A percentile compares a stretch with the other conserved stretches of the same genome.
Evolutionary conservation across 2,113 vertebrate genomes (phyloP).

Genomic region (Tragelaphus buxtoni): DNA sequence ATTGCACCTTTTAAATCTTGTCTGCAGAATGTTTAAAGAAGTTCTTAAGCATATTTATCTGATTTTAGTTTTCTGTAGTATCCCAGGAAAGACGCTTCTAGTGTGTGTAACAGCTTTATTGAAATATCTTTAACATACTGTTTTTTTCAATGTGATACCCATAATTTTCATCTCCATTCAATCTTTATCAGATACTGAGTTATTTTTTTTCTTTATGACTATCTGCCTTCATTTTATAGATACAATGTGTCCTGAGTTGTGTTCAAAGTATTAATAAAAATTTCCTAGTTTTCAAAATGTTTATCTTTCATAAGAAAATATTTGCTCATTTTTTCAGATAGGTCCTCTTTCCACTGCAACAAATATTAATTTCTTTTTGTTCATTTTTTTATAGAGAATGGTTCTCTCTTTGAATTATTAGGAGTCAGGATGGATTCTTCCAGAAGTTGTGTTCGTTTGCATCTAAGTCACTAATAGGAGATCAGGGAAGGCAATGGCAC

Average conservation of each 20-base stretch:
- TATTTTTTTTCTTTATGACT: not conserved
- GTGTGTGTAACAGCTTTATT: not conserved
- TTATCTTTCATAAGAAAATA: not conserved
- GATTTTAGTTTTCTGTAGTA: not conserved
- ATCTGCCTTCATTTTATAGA: not conserved
- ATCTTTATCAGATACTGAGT: not conserved
- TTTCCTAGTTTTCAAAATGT: not conserved
- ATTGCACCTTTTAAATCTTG: not conserved
- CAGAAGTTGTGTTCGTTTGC: not conserved
- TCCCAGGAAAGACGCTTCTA: not conserved
- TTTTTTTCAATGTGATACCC: not conserved
- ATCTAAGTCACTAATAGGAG: not conserved
- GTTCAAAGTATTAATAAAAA: not conserved
- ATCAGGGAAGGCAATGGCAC: not conserved
- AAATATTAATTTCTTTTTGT: not conserved
- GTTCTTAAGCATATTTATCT: not conserved
- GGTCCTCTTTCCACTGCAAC: not conserved
- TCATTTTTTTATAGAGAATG: not conserved
- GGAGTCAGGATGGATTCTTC: not conserved
- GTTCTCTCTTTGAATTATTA: not conserved
- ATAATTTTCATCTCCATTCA: not conserved
- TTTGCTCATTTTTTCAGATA: not conserved
- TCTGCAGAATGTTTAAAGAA: not conserved
- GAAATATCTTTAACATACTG: not conserved
- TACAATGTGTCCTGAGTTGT: not conserved